Evolutionary conservation across 1,140 invertebrate genomes (phyloP).

Genomic region (Mycetomoellerius zeteki): DNA sequence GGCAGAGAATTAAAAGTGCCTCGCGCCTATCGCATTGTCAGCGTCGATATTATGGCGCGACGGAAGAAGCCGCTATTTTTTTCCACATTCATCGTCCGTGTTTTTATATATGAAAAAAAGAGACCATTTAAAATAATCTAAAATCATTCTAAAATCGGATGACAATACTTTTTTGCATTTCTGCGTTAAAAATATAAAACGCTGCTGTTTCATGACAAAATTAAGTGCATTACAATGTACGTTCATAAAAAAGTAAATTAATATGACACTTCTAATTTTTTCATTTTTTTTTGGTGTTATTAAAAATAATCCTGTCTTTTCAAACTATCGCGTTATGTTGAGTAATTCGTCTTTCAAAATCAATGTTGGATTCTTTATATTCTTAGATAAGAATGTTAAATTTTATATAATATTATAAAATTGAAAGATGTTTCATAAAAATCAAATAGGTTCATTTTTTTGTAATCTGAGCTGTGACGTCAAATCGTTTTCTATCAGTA

Average conservation of each 20-base stretch:
- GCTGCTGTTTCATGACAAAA: not conserved
- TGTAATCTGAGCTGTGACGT: too few relatives aligned
- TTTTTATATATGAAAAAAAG: not conserved
- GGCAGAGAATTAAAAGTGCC: conserved; percentile 53
- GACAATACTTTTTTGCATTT: not conserved
- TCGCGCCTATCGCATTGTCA: conserved; percentile 22
- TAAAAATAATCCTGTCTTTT: not conserved
- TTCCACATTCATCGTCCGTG: not conserved
- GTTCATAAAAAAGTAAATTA: conserved; percentile 1
- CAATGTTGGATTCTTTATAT: not conserved
- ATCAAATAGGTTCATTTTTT: too few relatives aligned
- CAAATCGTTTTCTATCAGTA: too few relatives aligned
- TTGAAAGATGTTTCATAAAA: not conserved
- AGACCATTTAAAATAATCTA: not conserved
- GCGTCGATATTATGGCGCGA: conserved; percentile 32
- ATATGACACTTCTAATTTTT: not conserved
- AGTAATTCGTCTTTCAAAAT: not conserved
- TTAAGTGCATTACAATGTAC: not conserved
- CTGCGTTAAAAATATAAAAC: not conserved
- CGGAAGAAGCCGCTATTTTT: conserved; percentile 28
- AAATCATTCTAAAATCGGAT: not conserved
- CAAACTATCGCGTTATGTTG: not conserved
- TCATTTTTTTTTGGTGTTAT: not conserved
- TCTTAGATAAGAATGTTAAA: not conserved
- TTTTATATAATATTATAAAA: conserved; percentile 10